Conservation (phyloP, 2,888 invertebrate species). For the Ornithoptera priamus region DNA sequence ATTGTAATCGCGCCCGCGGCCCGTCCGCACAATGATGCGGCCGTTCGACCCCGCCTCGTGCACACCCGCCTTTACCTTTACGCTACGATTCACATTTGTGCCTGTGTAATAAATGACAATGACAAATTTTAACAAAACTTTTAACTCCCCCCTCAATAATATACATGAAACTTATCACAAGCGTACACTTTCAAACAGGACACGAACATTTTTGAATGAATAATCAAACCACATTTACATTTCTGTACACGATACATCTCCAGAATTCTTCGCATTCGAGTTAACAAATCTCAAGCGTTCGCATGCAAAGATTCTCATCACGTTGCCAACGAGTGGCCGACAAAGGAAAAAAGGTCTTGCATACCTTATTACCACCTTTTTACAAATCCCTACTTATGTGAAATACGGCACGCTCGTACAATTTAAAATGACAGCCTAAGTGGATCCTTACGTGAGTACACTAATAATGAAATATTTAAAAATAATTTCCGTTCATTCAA, state of each 20-base stretch:
- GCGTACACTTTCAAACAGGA: not conserved
- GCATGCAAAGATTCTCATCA: slow-evolving; percentile 66
- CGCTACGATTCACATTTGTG: slow-evolving; percentile 74
- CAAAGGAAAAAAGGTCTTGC: slow-evolving; percentile 78
- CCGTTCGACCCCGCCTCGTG: slow-evolving; percentile 68
- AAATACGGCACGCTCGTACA: slow-evolving; percentile 67
- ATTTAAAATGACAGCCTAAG: slow-evolving; percentile 64
- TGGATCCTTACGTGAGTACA: slow-evolving; percentile 47
- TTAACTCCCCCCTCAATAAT: slow-evolving; percentile 16
- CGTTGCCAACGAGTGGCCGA: slow-evolving; percentile 76
- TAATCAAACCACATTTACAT: slow-evolving; percentile 42
- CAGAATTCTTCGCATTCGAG: slow-evolving; percentile 59
- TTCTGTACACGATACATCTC: slow-evolving; percentile 58
- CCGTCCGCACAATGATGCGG: slow-evolving; percentile 73
- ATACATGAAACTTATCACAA: not conserved
- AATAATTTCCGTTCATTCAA: slow-evolving; percentile 8
- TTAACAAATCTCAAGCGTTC: slow-evolving; percentile 61
- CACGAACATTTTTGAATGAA: slow-evolving; percentile 15
- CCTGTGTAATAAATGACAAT: slow-evolving; percentile 71
- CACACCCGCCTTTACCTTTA: slow-evolving; percentile 70
- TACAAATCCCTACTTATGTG: slow-evolving; percentile 75
- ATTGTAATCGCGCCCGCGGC: slow-evolving; percentile 74
- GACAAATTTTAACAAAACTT: slow-evolving; percentile 42
- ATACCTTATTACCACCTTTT: slow-evolving; percentile 79
- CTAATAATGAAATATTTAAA: slow-evolving; percentile 34